Evolutionary conservation across 35 echinoderm and acorn worm genomes (phyloP).

Genomic region (Ophiothrix spiculata): DNA sequence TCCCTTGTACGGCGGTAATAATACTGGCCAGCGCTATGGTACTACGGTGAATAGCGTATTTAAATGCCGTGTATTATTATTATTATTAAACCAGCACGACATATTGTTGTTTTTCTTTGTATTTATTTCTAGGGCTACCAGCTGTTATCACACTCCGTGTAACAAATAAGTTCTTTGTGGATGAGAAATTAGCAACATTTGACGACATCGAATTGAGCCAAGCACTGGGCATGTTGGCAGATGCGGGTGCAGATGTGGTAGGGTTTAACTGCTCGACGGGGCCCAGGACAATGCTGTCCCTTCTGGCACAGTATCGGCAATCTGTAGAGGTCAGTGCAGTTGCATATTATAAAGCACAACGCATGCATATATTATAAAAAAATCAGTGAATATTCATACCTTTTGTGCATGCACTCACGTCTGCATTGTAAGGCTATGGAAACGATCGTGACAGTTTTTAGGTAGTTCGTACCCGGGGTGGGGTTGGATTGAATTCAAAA

Average conservation of each 20-base stretch:
- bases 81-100: too few species aligned
- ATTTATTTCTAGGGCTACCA: slow-evolving; percentile 15
- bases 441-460: too few species aligned
- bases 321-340: not conserved
- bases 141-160: slow-evolving; percentile 31
- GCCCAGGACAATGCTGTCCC: slow-evolving; percentile 17
- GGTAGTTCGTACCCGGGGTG: too few species aligned
- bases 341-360: not conserved
- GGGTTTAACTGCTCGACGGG: slow-evolving; percentile 39
- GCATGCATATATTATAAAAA: not conserved
- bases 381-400: not conserved
- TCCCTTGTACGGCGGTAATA: too few species aligned
- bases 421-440: too few species aligned
- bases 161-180: not conserved
- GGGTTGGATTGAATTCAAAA: too few species aligned
- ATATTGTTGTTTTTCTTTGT: not conserved
- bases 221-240: slow-evolving; percentile 17
- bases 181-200: slow-evolving; percentile 9
- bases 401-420: too few species aligned
- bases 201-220: slow-evolving; percentile 33
- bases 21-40: too few species aligned
- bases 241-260: slow-evolving; percentile 39
- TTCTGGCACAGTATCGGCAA: not conserved
- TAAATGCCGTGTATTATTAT: too few species aligned
- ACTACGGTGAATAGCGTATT: too few species aligned